Conservation (phyloP, 2,888 invertebrate species). For the Prenolepis imparis region DNA sequence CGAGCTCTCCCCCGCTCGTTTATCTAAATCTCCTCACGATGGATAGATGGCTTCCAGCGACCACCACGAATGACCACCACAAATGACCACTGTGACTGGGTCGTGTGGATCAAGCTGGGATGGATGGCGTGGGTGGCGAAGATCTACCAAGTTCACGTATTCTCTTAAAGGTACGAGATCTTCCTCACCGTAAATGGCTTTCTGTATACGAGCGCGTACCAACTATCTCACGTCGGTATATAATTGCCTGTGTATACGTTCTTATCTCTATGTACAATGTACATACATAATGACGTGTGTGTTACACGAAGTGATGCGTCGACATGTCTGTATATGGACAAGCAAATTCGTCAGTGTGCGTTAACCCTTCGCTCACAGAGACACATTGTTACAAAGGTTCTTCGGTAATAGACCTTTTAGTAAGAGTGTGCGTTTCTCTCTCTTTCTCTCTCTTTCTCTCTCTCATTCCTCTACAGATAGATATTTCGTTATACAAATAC, state of each 20-base stretch:
- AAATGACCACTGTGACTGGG: slow-evolving; percentile 63
- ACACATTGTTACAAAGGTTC: neutral
- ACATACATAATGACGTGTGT: neutral
- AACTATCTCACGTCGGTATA: slow-evolving; percentile 29
- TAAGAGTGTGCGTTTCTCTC: neutral
- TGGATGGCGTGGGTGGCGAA: slow-evolving; percentile 58
- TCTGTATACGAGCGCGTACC: slow-evolving; percentile 44
- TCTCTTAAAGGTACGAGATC: slow-evolving; percentile 58
- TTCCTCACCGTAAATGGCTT: slow-evolving; percentile 60
- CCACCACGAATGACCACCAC: slow-evolving; percentile 58
- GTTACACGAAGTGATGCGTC: neutral
- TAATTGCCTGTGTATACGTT: slow-evolving; percentile 17
- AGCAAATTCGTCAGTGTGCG: neutral
- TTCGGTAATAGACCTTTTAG: neutral
- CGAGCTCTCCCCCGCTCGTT: slow-evolving; percentile 39
- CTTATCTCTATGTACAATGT: neutral
- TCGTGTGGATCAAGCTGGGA: slow-evolving; percentile 62
- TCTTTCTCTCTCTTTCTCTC: neutral
- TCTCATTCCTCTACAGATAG: slow-evolving; percentile 20
- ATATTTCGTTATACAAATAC: slow-evolving; percentile 16
- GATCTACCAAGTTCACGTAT: slow-evolving; percentile 65
- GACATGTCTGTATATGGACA: neutral
- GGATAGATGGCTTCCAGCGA: slow-evolving; percentile 44
- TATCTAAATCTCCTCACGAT: slow-evolving; percentile 52
- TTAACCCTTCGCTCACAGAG: neutral